phyloP scores from a whole-genome alignment of 2,113 vertebrate genomes.

The Nyctibius bracteatus region DNA sequence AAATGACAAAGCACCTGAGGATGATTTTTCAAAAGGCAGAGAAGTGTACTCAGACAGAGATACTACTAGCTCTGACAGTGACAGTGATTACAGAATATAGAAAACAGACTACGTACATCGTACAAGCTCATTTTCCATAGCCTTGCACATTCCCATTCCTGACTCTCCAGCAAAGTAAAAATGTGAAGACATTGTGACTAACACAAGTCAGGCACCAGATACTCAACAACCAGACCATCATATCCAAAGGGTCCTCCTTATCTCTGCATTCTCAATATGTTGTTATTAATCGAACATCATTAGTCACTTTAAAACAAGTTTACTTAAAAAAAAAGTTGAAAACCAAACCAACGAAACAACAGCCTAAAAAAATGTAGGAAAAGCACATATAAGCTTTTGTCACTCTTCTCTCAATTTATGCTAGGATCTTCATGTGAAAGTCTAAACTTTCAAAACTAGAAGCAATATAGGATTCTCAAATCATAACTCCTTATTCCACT shows the following conservation, averaged over 20 bases:
- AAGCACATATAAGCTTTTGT: neutral
- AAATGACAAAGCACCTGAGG: neutral
- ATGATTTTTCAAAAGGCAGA: neutral
- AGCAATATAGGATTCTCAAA: neutral
- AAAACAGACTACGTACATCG: neutral
- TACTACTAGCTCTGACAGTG: neutral
- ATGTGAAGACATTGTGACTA: neutral
- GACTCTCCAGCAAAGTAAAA: neutral
- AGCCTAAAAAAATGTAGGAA: neutral
- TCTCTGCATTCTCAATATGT: neutral
- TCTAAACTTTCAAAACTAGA: neutral
- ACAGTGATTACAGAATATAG: neutral
- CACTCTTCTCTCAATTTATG: neutral
- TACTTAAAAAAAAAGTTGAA: neutral
- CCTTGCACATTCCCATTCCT: neutral
- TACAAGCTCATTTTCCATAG: neutral
- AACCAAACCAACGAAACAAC: neutral
- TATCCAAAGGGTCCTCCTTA: neutral
- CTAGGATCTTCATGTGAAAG: fast-evolving
- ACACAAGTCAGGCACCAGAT: neutral
- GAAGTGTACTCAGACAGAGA: neutral
- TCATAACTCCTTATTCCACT: neutral
- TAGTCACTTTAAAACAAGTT: neutral
- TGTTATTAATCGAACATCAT: neutral
- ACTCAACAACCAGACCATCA: neutral